phyloP scores from a whole-genome alignment of 1,140 invertebrate genomes.

The Papilio helenus region DNA sequence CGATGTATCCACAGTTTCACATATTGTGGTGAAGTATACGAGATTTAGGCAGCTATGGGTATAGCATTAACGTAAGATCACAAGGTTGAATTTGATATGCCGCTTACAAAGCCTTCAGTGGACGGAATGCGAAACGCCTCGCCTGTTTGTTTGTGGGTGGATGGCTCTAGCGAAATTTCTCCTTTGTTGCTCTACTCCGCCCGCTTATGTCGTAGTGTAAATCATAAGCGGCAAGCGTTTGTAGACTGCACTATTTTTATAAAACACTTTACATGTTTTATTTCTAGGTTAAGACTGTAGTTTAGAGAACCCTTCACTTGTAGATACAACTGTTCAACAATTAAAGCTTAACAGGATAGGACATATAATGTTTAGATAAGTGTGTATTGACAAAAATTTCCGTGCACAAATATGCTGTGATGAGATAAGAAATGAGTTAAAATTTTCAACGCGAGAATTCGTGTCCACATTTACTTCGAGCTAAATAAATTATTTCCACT shows the following conservation, averaged over 20 bases:
- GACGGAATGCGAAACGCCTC: slow-evolving; percentile 72
- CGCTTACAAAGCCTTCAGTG: slow-evolving; percentile 61
- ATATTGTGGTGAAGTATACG: slow-evolving; percentile 32
- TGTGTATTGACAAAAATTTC: no score
- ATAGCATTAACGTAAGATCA: slow-evolving; percentile 48
- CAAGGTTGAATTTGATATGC: slow-evolving; percentile 70
- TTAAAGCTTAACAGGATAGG: no score
- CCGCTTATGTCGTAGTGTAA: slow-evolving; percentile 44
- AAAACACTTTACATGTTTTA: background rate
- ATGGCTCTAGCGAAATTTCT: slow-evolving; percentile 76
- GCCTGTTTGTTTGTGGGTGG: slow-evolving; percentile 78
- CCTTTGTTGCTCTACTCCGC: slow-evolving; percentile 76
- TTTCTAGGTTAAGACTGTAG: background rate
- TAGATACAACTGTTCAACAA: no score
- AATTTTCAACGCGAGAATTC: no score
- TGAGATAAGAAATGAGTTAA: no score
- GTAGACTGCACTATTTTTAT: background rate
- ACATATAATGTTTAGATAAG: no score
- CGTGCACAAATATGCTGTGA: no score
- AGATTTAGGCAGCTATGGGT: slow-evolving; percentile 34
- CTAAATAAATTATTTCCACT: background rate
- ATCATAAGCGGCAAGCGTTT: slow-evolving; percentile 36
- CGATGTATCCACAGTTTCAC: slow-evolving; percentile 13
- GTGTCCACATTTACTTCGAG: no score
- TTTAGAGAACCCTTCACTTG: no score